Percentiles rank a stretch among this genome's conserved stretches.
phyloP scores from a whole-genome alignment of 2,888 invertebrate species.

The Pachydiplax longipennis region DNA sequence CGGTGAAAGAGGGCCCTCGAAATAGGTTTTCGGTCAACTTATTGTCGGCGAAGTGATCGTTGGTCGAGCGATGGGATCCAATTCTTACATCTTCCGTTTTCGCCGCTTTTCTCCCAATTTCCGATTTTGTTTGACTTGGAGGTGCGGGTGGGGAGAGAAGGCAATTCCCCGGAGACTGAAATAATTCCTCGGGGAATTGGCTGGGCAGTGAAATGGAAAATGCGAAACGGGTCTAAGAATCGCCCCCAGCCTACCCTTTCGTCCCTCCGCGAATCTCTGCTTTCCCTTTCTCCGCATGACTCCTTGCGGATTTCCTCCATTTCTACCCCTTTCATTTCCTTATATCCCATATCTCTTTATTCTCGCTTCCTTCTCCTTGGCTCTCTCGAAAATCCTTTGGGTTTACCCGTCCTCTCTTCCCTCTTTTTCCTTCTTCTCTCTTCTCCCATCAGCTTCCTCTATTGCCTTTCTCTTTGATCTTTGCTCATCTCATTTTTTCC shows the following conservation, averaged over 20 bases:
- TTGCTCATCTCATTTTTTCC: not conserved
- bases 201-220: slow-evolving; percentile 27
- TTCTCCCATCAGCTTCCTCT: not conserved
- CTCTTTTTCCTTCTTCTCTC: not conserved
- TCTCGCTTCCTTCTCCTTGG: too few species aligned
- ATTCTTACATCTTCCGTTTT: not conserved
- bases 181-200: not conserved
- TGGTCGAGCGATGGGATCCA: too few species aligned
- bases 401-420: not conserved
- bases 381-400: too few species aligned
- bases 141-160: not conserved
- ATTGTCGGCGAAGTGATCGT: too few species aligned
- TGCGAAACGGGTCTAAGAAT: not conserved
- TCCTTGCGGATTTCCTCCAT: not conserved
- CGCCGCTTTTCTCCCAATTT: not conserved
- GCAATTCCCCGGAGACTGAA: slow-evolving; percentile 4
- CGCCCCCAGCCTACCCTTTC: not conserved
- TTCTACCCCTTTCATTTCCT: not conserved
- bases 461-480: not conserved
- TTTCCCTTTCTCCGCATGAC: not conserved
- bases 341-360: not conserved
- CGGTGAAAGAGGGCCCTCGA: too few species aligned
- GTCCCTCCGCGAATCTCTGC: not conserved
- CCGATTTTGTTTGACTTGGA: not conserved
- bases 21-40: too few species aligned